Evolutionary conservation across 2,888 invertebrate genomes (phyloP).

Genomic region (Hylaea fasciaria): DNA sequence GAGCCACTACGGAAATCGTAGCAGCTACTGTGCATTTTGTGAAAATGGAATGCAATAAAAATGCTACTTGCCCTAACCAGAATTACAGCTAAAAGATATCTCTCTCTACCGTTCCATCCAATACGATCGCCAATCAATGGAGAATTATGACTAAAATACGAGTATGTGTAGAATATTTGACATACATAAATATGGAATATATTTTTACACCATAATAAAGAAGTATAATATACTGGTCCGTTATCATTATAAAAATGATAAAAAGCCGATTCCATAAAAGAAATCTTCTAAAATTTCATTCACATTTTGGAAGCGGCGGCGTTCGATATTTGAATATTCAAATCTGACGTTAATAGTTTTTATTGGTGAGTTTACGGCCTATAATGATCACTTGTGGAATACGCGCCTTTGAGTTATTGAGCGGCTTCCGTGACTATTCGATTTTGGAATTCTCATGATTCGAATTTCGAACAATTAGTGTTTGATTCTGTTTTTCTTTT

Average conservation of each 20-base stretch:
- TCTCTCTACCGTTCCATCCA: too few species aligned
- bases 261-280: conserved; percentile 39
- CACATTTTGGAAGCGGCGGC: conserved; percentile 63
- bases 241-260: neutral
- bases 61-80: neutral
- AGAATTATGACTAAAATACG: too few species aligned
- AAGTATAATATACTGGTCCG: neutral
- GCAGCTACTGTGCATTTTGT: conserved; percentile 21
- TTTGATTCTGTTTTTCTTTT: conserved; percentile 31
- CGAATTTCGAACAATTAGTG: conserved; percentile 30
- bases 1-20: conserved; percentile 59
- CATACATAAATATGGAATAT: too few species aligned
- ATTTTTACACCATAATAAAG: neutral
- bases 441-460: conserved; percentile 38
- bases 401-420: conserved; percentile 59
- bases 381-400: conserved; percentile 71
- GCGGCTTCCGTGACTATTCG: conserved; percentile 51
- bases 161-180: too few species aligned
- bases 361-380: conserved; percentile 80
- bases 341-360: conserved; percentile 77
- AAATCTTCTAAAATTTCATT: conserved; percentile 55
- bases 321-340: conserved; percentile 77
- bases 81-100: neutral
- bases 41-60: neutral
- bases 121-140: too few species aligned